These are phyloP conservation scores for Brachyhypopomus occidentalis DNA, from an alignment of 2,113 vertebrate species.

Conservation along the genomic window DNA sequence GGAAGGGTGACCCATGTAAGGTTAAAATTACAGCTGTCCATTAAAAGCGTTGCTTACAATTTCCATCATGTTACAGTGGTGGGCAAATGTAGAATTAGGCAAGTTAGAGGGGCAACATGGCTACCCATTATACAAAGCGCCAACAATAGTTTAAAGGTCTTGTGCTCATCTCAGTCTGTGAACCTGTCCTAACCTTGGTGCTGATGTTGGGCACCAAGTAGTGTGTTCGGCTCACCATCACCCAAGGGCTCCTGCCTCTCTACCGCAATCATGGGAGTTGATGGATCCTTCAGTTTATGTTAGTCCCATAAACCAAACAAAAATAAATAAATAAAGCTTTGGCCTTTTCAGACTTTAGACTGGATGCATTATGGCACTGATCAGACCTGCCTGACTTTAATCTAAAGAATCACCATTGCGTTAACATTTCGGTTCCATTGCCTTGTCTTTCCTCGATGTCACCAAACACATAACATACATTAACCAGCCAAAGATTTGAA, in stretches of 20 bases:
- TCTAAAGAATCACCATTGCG: slow-evolving; percentile 18
- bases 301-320: background rate
- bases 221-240: background rate
- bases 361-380: slow-evolving; percentile 16
- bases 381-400: slow-evolving; percentile 1
- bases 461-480: background rate
- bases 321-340: background rate
- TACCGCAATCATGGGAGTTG: background rate
- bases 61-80: too few relatives aligned
- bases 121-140: too few relatives aligned
- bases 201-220: background rate
- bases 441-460: slow-evolving; percentile 27
- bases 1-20: background rate
- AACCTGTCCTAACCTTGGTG: background rate
- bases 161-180: slow-evolving; percentile 10
- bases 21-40: background rate
- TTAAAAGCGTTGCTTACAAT: background rate
- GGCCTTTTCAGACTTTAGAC: slow-evolving; percentile 1
- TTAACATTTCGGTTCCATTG: background rate
- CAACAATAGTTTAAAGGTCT: background rate
- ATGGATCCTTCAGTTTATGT: slow-evolving; percentile 1
- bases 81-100: too few relatives aligned
- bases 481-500: slow-evolving; percentile 26
- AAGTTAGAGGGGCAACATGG: too few relatives aligned
- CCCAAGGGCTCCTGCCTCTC: background rate